Evolutionary conservation across 2,797 vertebrate species (phyloP).

Genomic region (Australoheros facetus): DNA sequence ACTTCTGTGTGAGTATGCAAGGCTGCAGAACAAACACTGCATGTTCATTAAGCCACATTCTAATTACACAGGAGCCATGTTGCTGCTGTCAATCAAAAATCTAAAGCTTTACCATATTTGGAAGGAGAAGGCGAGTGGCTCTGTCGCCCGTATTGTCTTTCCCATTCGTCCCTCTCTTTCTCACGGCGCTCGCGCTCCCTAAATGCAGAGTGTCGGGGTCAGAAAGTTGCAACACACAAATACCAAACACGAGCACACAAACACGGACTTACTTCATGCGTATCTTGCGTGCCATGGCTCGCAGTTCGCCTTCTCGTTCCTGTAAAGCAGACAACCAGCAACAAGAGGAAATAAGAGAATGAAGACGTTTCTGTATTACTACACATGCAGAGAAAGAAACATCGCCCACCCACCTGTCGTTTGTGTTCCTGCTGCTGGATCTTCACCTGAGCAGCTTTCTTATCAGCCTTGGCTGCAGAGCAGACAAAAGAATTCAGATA

Average conservation of each 20-base stretch:
- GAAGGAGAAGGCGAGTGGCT: slow-evolving; percentile 90
- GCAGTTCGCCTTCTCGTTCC: slow-evolving; percentile 93
- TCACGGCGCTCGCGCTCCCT: slow-evolving; percentile 92
- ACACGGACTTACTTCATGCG: slow-evolving; percentile 90
- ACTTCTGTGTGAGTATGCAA: background rate
- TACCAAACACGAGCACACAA: slow-evolving; percentile 26
- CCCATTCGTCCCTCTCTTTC: slow-evolving; percentile 93
- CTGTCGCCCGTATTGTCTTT: slow-evolving; percentile 89
- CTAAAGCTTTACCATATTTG: slow-evolving; percentile 77
- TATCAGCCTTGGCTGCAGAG: slow-evolving; percentile 91
- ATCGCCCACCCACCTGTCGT: slow-evolving; percentile 79
- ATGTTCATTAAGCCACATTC: background rate
- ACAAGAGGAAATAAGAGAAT: slow-evolving; percentile 6
- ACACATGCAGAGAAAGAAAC: background rate
- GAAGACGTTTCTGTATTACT: background rate
- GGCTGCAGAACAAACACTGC: background rate
- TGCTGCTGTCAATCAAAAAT: background rate
- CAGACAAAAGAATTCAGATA: rapidly evolving
- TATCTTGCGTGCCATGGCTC: slow-evolving; percentile 96
- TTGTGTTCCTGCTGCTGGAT: slow-evolving; percentile 92
- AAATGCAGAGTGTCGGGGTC: slow-evolving; percentile 46
- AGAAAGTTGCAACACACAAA: slow-evolving; percentile 49
- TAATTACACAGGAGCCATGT: slow-evolving; percentile 4
- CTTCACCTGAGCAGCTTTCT: slow-evolving; percentile 92
- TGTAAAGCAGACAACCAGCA: slow-evolving; percentile 60